phyloP scores from a whole-genome alignment of 1,140 invertebrate genomes.

The Bilobella aurantiaca region DNA sequence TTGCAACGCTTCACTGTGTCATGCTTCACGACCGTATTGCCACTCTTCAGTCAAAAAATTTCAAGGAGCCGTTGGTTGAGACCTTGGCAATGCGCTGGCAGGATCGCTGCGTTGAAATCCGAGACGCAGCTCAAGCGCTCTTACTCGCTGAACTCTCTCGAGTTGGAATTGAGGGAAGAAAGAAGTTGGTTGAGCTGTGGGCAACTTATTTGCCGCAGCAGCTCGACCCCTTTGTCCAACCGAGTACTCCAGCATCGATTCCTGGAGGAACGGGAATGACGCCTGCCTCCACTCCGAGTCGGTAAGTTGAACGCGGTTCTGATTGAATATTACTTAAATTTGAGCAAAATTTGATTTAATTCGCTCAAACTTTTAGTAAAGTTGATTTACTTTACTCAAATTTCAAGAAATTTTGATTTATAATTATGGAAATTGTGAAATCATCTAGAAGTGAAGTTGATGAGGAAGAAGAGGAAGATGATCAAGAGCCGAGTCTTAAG shows the following conservation, averaged over 20 bases:
- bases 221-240: slow-evolving; percentile 24
- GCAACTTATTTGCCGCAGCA: slow-evolving; percentile 73
- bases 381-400: too few species aligned
- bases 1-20: slow-evolving; percentile 93
- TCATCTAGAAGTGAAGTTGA: background rate
- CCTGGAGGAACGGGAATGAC: background rate
- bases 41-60: slow-evolving; percentile 59
- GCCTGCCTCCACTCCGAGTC: slow-evolving; percentile 18
- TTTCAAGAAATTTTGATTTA: too few species aligned
- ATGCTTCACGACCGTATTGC: slow-evolving; percentile 77
- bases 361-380: too few species aligned
- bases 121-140: slow-evolving; percentile 92
- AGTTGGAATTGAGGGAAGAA: slow-evolving; percentile 83
- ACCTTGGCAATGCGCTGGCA: slow-evolving; percentile 96
- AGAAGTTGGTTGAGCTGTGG: slow-evolving; percentile 87
- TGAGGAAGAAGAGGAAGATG: slow-evolving; percentile 17
- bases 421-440: too few species aligned
- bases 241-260: background rate
- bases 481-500: slow-evolving; percentile 50
- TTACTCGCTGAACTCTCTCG: slow-evolving; percentile 82
- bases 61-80: slow-evolving; percentile 87
- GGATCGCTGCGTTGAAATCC: slow-evolving; percentile 90
- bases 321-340: too few species aligned
- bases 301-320: too few species aligned
- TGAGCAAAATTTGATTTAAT: too few species aligned